Base-by-base conservation (phyloP, 1,140 invertebrate species). In the Macrocentrus cingulum region DNA sequence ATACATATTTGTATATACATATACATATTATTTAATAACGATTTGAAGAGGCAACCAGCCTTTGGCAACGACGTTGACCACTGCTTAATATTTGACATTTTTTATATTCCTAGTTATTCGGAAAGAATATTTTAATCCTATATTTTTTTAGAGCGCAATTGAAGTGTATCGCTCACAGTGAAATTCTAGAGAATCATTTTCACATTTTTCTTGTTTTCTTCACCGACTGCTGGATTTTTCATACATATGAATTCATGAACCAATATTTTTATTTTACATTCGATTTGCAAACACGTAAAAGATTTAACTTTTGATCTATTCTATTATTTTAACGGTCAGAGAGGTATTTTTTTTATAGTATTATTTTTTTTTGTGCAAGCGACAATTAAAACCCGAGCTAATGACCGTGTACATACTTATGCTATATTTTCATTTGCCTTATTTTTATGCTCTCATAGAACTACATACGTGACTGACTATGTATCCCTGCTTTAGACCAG, bases 41-140 rank as follows among this genome's bases (percentile, higher is more conserved):
- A 50, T 65, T 60, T 64, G 55, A 58, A 54, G 68, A 55, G 64
- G 62, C 63, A 64, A 68, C 62, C 69, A 67, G 65, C 68, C 68
- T 71, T 74, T 74, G 71, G 71, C 72, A 72, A 68, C 69, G 59
- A 65, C 72, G 65, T 64, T 65, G 61, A 51, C 25, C 6, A 39
- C 44, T 50, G 25, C 22, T 37, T 4, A 32, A 50, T 13, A 37
- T 50, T 57, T 56, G 5, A 16, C 16, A 16, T 45, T n/a, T n/a
- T n/a, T n/a, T n/a, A n/a, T n/a, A n/a, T n/a, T n/a, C n/a, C n/a
- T n/a, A n/a, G n/a, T 61, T 66, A 70, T 65, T 55, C 56, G 57
- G 29, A 46, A 50, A 58, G 54, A 49, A 36, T 41, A 13, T n/a
- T 13, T 51, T 58, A 45, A 41, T n/a, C n/a, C n/a, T n/a, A n/a